A percentile compares a stretch with the other conserved stretches of the same genome.
Conservation (phyloP, 2,888 invertebrate species). For the Tortricodes alternella region DNA sequence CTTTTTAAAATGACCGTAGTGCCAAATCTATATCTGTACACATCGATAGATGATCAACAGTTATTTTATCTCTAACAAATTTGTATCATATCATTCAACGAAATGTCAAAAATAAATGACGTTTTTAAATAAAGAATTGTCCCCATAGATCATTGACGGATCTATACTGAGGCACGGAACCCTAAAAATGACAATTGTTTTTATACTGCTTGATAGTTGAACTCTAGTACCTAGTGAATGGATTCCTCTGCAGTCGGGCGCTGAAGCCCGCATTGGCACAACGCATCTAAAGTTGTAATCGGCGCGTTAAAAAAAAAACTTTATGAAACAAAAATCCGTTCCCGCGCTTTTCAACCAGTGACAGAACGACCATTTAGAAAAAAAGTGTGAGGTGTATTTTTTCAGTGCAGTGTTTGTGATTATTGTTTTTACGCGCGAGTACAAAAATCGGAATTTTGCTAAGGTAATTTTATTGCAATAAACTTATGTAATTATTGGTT, state of each 20-base stretch:
- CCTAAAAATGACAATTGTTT: neutral
- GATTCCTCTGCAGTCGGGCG: conserved; percentile 45
- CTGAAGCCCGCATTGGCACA: conserved; percentile 43
- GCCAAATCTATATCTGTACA: no score
- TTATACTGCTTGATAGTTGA: neutral
- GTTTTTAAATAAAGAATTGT: no score
- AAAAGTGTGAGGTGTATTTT: conserved; percentile 22
- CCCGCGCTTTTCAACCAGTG: conserved; percentile 46
- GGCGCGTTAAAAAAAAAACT: conserved; percentile 34
- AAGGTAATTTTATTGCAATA: conserved; percentile 43
- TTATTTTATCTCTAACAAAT: no score
- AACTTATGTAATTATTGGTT: conserved; percentile 59
- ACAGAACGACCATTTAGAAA: conserved; percentile 35
- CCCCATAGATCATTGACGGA: no score
- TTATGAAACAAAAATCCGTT: conserved; percentile 29
- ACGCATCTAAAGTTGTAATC: conserved; percentile 35
- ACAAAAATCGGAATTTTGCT: conserved; percentile 36
- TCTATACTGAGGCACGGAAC: no score
- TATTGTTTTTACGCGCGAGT: neutral
- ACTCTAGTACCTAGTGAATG: conserved; percentile 34
- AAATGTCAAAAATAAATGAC: no score
- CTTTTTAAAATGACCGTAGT: no score
- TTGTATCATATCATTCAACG: no score
- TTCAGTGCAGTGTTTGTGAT: conserved; percentile 13
- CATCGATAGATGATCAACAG: no score